Base-by-base conservation (phyloP, 2,797 vertebrate species). In the Rhynchonycteris naso region DNA sequence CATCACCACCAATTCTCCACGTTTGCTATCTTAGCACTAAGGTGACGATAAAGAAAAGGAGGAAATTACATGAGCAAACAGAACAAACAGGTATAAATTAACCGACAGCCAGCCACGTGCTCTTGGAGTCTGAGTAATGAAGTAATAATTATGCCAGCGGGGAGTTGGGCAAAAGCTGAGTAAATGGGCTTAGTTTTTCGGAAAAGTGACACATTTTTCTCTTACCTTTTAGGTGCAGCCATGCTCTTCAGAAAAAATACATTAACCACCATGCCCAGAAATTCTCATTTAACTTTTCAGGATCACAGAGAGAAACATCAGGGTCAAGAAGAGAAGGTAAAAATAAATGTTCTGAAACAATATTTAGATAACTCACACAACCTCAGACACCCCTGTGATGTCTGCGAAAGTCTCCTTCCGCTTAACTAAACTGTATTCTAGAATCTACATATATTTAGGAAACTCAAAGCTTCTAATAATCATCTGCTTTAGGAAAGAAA, bases 11-110 rank as follows among this genome's bases (percentile, higher is more conserved):
- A 35, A n/a, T 30, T 89, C 54, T 79, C 58, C 15, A 61, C 74
- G 38, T 75, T 59, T 18, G 50, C 61, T 56, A 56, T 78, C 63
- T 85, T 28, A 81, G 59, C 56, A 80, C 38, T 30, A 3, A 74
- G 82, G n/a, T 76, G n/a, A 52, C 76, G 26, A 7, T 43, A 58
- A 85, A 78, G 80, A 35, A 90, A 59, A 59, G 24, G 30, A 90
- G 26, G 59, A 24, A 88, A 74, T 88, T 71, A 74, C 26, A 19
- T 3, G 24, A 85, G 78, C 24, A 96, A 95, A 93, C 50, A 69
- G 0, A 78, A 21, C 15, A 75, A 85, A 93, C 10, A 81, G 30
- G 30, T 56, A 71, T 56, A 61, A 80, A 79, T 38, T 47, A 75
- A 52, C 47, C 56, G n/a, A n/a, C 19, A 11, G 26, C 26, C 28